A percentile compares a stretch with the other conserved stretches of the same genome.
These are phyloP conservation scores for Acronicta psi DNA, from an alignment of 2,888 invertebrate species.

Conservation along the genomic window DNA sequence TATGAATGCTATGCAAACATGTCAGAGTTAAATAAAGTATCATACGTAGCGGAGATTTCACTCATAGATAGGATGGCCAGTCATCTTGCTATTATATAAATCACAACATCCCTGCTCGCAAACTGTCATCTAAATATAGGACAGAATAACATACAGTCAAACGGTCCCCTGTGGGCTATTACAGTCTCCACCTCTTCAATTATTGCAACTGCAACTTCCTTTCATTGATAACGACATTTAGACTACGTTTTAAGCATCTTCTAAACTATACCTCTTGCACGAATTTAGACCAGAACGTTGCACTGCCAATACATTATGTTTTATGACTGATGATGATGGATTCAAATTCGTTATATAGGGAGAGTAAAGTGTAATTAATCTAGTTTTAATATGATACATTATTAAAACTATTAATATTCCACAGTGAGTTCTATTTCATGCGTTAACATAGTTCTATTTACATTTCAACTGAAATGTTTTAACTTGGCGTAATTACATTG, in stretches of 20 bases:
- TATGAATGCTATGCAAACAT: slow-evolving; percentile 32
- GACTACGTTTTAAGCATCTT: slow-evolving; percentile 45
- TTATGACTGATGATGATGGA: too few species aligned
- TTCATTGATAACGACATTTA: slow-evolving; percentile 60
- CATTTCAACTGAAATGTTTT: too few species aligned
- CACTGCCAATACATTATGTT: too few species aligned
- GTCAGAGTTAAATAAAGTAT: slow-evolving; percentile 2
- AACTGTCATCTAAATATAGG: slow-evolving; percentile 75
- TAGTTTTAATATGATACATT: too few species aligned
- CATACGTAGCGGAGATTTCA: slow-evolving; percentile 19
- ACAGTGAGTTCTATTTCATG: too few species aligned
- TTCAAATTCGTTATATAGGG: too few species aligned
- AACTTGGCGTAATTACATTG: too few species aligned
- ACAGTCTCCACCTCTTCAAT: slow-evolving; percentile 74
- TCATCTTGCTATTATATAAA: slow-evolving; percentile 66
- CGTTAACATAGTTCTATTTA: too few species aligned
- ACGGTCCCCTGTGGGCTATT: slow-evolving; percentile 73
- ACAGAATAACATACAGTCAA: slow-evolving; percentile 63
- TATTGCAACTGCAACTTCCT: slow-evolving; percentile 80
- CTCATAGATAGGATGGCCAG: slow-evolving; percentile 31
- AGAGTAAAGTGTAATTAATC: too few species aligned
- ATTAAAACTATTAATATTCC: too few species aligned
- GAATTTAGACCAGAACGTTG: too few species aligned
- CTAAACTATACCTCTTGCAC: slow-evolving; percentile 13
- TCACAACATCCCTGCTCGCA: slow-evolving; percentile 68